phyloP scores from a whole-genome alignment of 2,797 vertebrate species.

The Anguilla megastoma region DNA sequence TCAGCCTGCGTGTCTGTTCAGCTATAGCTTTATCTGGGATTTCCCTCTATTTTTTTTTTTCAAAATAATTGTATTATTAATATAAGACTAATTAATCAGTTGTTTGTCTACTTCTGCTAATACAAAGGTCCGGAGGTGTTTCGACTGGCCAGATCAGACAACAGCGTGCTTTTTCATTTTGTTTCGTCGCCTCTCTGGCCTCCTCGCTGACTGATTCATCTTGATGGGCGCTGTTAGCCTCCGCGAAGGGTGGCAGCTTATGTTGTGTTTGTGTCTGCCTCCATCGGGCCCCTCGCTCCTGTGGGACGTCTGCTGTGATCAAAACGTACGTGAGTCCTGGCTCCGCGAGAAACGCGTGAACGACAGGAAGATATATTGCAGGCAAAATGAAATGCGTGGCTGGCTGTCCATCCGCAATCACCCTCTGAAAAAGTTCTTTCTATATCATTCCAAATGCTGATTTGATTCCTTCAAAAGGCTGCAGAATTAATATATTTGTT shows the following conservation, averaged over 20 bases:
- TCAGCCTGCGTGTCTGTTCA: not conserved
- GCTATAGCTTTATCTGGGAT: not conserved
- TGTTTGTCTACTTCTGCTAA: not conserved
- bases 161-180: not conserved
- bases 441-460: conserved; percentile 23
- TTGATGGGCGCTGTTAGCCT: not conserved
- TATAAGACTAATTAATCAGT: not conserved
- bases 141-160: not conserved
- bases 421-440: conserved; percentile 35
- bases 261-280: conserved; percentile 12
- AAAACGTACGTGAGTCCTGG: not conserved
- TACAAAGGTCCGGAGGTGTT: not conserved
- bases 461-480: conserved; percentile 26
- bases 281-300: conserved; percentile 15
- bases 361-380: conserved; percentile 37
- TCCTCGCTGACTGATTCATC: not conserved
- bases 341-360: conserved; percentile 29
- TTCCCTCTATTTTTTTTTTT: not conserved
- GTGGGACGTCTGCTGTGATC: not conserved
- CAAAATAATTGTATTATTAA: not conserved
- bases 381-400: conserved; percentile 39
- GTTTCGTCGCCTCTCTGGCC: not conserved
- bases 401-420: conserved; percentile 24
- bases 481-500: conserved; percentile 36
- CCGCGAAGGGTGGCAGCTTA: not conserved